Base-by-base conservation (phyloP, 2,113 vertebrate species). In the Hippocampus mohnikei region DNA sequence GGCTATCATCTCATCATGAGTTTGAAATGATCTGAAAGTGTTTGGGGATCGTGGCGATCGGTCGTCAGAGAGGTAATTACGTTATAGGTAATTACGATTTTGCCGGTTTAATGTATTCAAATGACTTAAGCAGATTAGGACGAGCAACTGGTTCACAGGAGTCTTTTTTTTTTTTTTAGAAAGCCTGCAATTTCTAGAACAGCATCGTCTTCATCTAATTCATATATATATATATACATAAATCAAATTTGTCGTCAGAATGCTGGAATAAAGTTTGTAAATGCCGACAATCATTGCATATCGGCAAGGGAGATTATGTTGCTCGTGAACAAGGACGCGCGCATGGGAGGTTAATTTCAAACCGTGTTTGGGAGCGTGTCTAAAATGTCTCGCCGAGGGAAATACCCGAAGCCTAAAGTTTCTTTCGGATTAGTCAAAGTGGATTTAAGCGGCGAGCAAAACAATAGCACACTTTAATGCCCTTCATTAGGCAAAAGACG, bases 401-500 rank as follows among this genome's bases (percentile, higher is more conserved):
- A 90, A 88, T 87, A 46, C 44, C 11, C n/a, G 25, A 74, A 72
- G 65, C 50, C 78, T 69, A 81, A 59, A 72, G 33, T 74, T 83
- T 86, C 69, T 80, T 83, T 69, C 78, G 78, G 83, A 89, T 87
- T 83, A 87, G 70, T 37, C 61, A 76, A 82, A 85, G 79, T 80
- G 79, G 85, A 84, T 87, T 89, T 84, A 83, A 80, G 79, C 82
- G 70, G 63, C 78, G 75, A 81, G 80, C 42, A 84, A 37, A 89
- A 85, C 80, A 85, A 79, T 77, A 79, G 64, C 11, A n/a, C 82
- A 86, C 88, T 89, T 87, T 82, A 87, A 84, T 78, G 58, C 44
- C 74, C 81, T 83, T 85, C 76, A 87, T 86, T 87, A 82, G 69
- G 81, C 81, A 80, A 82, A 44, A 81, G 64, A 68, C 76, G 76